Base-by-base conservation (phyloP, 2,797 vertebrate species). In the Heliangelus exortis region DNA sequence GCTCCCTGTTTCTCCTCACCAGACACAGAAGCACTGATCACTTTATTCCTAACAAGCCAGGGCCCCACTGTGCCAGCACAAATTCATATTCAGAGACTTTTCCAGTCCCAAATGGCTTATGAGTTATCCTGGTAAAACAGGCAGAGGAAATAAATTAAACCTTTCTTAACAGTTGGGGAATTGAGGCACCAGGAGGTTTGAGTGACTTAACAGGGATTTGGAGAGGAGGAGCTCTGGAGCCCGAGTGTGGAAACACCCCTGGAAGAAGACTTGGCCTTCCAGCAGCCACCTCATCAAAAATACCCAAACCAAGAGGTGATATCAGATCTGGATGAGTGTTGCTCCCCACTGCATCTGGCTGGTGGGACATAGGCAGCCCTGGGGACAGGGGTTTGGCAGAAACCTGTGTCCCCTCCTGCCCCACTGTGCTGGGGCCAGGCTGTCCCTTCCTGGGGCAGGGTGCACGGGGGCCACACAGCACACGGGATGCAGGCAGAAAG, bases 161-260 rank as follows among this genome's bases (percentile, higher is more conserved):
- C n/a, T 90, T 1, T 1, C 43, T 73, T 73, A 79, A 34, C 43
- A 6, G 2, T 20, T 21, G 36, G 51, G 43, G 47, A 93, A 65
- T 8, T 54, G 79, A 93, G 71, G 66, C 55, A 69, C 80, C 31
- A 19, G 34, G 75, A 55, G 69, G 34, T 84, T 86, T 83, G 90
- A 85, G 80, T 74, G 89, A 78, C 33, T 91, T 93, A 88, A 54
- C 13, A 47, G 45, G 55, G 77, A 69, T 95, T 92, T 12, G 2
- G 51, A 81, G 23, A 43, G n/a, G 62, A 76, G 23, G 15, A 23
- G 71, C 66, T 78, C 69, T 23, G 51, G 39, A 69, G 36, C n/a
- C 23, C 8, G 14, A 78, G 54, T 7, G 1, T 66, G 29, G 73
- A 81, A 84, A 5, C 66, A 47, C 68, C 26, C 22, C 66, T 81